phyloP scores from a whole-genome alignment of 2,888 invertebrate species.

The Cyaniris semiargus region DNA sequence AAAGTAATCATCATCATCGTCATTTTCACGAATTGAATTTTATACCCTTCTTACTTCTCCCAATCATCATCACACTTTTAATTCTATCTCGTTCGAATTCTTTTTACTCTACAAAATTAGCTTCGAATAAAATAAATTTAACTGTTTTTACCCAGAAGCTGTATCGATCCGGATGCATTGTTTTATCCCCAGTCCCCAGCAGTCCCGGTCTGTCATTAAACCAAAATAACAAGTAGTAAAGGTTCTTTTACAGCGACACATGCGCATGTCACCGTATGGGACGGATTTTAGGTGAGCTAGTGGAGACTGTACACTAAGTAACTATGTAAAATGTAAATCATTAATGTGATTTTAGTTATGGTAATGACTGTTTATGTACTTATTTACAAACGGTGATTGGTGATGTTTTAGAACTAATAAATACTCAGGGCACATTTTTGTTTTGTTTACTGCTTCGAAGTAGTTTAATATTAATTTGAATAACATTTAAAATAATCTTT shows the following conservation, averaged over 20 bases:
- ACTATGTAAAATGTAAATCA: background rate
- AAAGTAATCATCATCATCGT: too few species aligned
- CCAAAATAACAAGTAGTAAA: constrained; percentile 64
- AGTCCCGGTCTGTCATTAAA: constrained; percentile 61
- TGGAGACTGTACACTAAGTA: constrained; percentile 16
- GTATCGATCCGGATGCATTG: constrained; percentile 50
- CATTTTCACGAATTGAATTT: too few species aligned
- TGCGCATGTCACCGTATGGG: constrained; percentile 58
- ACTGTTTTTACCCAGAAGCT: constrained; percentile 39
- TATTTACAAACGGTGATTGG: too few species aligned
- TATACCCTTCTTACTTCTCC: too few species aligned
- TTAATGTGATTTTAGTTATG: background rate
- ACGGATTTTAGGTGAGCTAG: constrained; percentile 35
- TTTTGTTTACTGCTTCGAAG: too few species aligned
- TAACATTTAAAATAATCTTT: too few species aligned
- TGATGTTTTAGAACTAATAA: too few species aligned
- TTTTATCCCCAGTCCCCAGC: constrained; percentile 33
- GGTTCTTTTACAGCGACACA: constrained; percentile 68
- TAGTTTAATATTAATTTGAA: too few species aligned
- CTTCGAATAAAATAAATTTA: constrained; percentile 12
- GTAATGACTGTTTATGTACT: too few species aligned
- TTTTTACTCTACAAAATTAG: background rate
- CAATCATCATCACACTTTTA: too few species aligned
- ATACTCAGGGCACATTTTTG: too few species aligned
- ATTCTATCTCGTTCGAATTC: too few species aligned